Conservation (phyloP, 2,113 vertebrate species). For the Pyrgilauda ruficollis region DNA sequence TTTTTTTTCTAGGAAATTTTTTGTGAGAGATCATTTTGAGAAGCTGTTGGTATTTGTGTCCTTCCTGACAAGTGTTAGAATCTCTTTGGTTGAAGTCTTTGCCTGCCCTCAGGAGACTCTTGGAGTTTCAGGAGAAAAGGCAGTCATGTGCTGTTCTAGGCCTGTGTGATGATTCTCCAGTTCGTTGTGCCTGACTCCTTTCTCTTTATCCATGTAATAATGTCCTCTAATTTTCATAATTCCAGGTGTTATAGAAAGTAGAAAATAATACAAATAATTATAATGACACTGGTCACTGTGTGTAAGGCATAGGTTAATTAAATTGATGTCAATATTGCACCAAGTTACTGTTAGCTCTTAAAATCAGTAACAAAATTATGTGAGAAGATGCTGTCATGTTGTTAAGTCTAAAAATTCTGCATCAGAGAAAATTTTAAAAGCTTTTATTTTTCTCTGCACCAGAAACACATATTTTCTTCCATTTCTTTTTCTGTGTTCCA, state of each 20-base stretch:
- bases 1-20: background rate
- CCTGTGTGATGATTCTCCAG: background rate
- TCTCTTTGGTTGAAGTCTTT: background rate
- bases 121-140: background rate
- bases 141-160: background rate
- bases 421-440: background rate
- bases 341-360: background rate
- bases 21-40: background rate
- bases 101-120: background rate
- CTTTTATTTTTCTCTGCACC: background rate
- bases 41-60: background rate
- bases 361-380: background rate
- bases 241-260: background rate
- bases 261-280: background rate
- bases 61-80: background rate
- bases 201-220: background rate
- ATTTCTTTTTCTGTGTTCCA: background rate
- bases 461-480: background rate
- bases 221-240: background rate
- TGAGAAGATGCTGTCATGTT: background rate
- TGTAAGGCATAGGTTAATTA: background rate
- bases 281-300: rapidly evolving
- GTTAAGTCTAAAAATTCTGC: background rate
- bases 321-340: background rate
- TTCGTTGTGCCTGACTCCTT: background rate